Evolutionary conservation across 2,113 vertebrate species (phyloP), one percentile per base, ranked within the genome.

Genomic region (Perca fluviatilis): DNA sequence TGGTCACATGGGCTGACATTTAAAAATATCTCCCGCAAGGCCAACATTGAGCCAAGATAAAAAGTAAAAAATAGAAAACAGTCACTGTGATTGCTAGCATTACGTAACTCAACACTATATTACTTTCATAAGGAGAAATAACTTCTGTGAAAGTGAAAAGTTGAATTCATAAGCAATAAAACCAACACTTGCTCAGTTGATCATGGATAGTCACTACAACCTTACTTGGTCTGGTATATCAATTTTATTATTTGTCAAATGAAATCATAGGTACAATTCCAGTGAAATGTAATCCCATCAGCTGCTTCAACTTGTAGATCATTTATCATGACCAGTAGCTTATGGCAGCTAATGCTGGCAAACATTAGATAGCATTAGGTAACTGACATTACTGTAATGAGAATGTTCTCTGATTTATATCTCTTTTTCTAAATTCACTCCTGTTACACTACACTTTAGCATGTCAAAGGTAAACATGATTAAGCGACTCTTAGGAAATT

Each of bases 1-100:
- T 74, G 68, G 40, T 68, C 62, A 57, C 66, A 57, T 79, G 58
- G 49, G 30, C 68, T 73, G 69, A 82, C 56, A 78, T 73, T 82
- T 82, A n/a, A 53, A 77, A 80, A 70, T 53, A 64, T 47, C 27
- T 33, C 49, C 36, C 9, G 3, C 57, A 57, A 79, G 33, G 62
- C 27, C 62, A 62, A 77, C 63, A n/a, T 13, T 27, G 18, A 82
- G 58, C 18, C 30, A 46, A 54, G 27, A 21, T 50, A 19, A 23
- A 68, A 77, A 11, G 10, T 3, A 36, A 33, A 50, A 27, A 56
- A 46, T 10, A 6, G 56, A 6, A 56, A 65, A 56, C 2, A 74
- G 14, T 14, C 6, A 12, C 21, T 58, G 50, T 33, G 23, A 2
- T 14, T 69, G 21, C n/a, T 15, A 70, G 27, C 18, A 33, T 12